These are phyloP conservation scores for Aphrophora alni DNA, from an alignment of 2,888 invertebrate genomes.

Conservation along the genomic window DNA sequence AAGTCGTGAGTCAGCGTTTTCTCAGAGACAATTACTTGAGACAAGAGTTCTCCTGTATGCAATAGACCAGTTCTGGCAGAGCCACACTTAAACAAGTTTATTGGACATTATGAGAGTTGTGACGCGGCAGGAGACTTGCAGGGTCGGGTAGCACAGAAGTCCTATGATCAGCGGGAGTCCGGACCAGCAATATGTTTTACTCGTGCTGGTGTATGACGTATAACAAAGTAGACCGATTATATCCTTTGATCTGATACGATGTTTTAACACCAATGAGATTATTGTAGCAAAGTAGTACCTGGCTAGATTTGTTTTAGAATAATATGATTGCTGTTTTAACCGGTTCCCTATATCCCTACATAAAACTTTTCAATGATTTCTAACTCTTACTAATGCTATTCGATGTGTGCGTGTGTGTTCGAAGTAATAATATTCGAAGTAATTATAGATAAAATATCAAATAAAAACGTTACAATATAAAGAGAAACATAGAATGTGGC, in stretches of 20 bases:
- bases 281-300: too few relatives aligned
- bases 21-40: not conserved
- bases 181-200: not conserved
- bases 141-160: not conserved
- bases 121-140: not conserved
- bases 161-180: not conserved
- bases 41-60: not conserved
- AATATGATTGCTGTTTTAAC: too few relatives aligned
- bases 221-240: not conserved
- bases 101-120: not conserved
- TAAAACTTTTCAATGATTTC: too few relatives aligned
- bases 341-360: too few relatives aligned
- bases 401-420: too few relatives aligned
- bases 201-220: not conserved
- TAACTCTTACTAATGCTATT: too few relatives aligned
- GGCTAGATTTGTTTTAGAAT: too few relatives aligned
- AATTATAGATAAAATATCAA: too few relatives aligned
- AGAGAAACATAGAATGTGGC: too few relatives aligned
- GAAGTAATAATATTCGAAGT: too few relatives aligned
- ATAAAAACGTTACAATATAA: too few relatives aligned
- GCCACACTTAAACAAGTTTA: not conserved
- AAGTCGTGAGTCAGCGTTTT: not conserved
- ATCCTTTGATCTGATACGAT: not conserved
- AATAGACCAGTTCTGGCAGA: not conserved
- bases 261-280: not conserved